Conservation (phyloP, 2,888 invertebrate species). For the Drosophila suboccidentalis region DNA sequence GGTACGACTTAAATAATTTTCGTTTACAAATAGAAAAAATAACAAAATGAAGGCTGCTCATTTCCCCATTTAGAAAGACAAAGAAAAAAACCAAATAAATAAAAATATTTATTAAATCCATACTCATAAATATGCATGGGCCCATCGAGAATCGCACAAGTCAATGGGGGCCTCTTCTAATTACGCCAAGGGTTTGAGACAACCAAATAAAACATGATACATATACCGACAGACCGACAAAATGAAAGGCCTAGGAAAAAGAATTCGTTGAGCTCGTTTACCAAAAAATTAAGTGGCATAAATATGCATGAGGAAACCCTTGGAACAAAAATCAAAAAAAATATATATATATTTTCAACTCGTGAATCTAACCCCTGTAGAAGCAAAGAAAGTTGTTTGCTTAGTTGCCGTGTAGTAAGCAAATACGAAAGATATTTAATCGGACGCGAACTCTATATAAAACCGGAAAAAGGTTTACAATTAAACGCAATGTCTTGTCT, state of each 20-base stretch:
- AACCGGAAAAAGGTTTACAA: conserved; percentile 69
- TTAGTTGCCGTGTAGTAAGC: conserved; percentile 70
- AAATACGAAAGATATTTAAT: conserved; percentile 65
- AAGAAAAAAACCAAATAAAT: conserved; percentile 32
- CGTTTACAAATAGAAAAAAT: neutral
- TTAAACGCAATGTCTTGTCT: conserved; percentile 45
- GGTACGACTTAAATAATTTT: too few species aligned
- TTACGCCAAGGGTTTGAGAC: conserved; percentile 54
- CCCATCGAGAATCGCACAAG: conserved; percentile 25
- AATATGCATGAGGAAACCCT: conserved; percentile 79
- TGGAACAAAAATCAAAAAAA: conserved; percentile 30
- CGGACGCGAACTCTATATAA: conserved; percentile 32
- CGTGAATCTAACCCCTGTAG: conserved; percentile 44
- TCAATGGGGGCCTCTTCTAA: conserved; percentile 56
- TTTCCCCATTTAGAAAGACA: conserved; percentile 10
- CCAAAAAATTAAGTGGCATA: conserved; percentile 69
- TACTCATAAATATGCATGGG: conserved; percentile 82
- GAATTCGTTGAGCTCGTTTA: conserved; percentile 44
- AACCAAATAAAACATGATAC: conserved; percentile 50
- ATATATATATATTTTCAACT: conserved; percentile 24
- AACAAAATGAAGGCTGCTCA: conserved; percentile 48
- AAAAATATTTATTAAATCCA: conserved; percentile 76
- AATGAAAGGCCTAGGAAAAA: conserved; percentile 51
- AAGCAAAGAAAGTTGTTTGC: conserved; percentile 59
- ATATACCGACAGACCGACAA: conserved; percentile 27